Percentiles rank a stretch among this genome's conserved stretches.
Evolutionary conservation across 1,140 invertebrate genomes (phyloP).

Genomic region (Macrostomum lignano): DNA sequence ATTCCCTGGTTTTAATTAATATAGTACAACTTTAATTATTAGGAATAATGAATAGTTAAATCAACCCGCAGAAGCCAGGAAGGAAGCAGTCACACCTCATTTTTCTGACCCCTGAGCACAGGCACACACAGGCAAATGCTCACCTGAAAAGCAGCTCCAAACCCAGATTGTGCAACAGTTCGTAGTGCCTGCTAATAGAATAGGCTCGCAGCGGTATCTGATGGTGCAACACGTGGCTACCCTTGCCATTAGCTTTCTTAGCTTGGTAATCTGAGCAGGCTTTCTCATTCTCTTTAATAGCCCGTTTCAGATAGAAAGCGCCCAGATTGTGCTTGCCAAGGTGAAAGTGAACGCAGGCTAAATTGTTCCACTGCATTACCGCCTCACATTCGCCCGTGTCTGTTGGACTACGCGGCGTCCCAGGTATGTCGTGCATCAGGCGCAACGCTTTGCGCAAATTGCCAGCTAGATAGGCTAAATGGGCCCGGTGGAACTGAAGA

Average conservation of each 20-base stretch:
- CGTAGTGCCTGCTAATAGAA: constrained; percentile 34
- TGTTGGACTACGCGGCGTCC: no score
- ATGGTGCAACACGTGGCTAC: neutral
- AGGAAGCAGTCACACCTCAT: no score
- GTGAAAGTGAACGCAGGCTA: constrained; percentile 55
- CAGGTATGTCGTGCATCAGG: no score
- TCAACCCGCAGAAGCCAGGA: no score
- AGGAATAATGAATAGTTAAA: no score
- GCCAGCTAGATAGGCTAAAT: no score
- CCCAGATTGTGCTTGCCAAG: constrained; percentile 57
- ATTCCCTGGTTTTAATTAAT: no score
- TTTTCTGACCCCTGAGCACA: no score
- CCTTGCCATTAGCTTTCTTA: constrained; percentile 12
- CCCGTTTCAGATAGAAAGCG: constrained; percentile 51
- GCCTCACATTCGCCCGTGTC: constrained; percentile 14
- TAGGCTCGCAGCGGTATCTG: neutral
- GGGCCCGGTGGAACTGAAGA: no score
- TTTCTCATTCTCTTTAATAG: constrained; percentile 46
- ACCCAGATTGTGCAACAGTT: constrained; percentile 67
- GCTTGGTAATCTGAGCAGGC: constrained; percentile 21
- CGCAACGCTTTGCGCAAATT: no score
- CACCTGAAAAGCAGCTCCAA: constrained; percentile 44
- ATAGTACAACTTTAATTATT: no score
- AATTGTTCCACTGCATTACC: constrained; percentile 56
- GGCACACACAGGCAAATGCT: no score